Conservation (phyloP, 2,888 invertebrate genomes). For the Fissipunctia ypsillon region DNA sequence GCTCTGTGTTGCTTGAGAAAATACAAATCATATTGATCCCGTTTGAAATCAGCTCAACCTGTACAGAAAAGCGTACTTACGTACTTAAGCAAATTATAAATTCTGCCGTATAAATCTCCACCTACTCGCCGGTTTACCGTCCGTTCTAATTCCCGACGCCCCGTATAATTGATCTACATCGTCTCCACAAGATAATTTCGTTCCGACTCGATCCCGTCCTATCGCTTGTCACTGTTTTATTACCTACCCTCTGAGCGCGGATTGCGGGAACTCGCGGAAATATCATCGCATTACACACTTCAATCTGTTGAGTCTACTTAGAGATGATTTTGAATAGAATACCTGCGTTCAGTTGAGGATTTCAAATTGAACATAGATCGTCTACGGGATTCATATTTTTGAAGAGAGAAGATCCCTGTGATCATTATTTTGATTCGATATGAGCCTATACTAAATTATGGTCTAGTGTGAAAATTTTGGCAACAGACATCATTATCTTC, state of each 20-base stretch:
- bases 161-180: conserved; percentile 77
- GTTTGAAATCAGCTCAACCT: conserved; percentile 30
- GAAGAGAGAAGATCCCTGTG: not conserved
- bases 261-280: conserved; percentile 67
- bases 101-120: conserved; percentile 74
- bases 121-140: conserved; percentile 74
- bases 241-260: conserved; percentile 68
- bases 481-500: not conserved
- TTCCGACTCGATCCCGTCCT: conserved; percentile 74
- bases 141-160: conserved; percentile 74
- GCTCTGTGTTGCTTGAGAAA: conserved; percentile 8
- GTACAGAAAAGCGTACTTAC: conserved; percentile 33
- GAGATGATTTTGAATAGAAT: conserved; percentile 30
- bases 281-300: conserved; percentile 65
- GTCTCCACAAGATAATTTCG: conserved; percentile 78
- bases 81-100: conserved; percentile 67
- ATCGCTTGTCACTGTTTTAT: conserved; percentile 74
- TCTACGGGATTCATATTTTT: conserved; percentile 6
- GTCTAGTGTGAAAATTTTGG: not conserved
- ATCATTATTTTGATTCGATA: not conserved
- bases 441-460: not conserved
- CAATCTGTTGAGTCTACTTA: conserved; percentile 54
- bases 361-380: conserved; percentile 19
- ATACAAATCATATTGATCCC: conserved; percentile 25
- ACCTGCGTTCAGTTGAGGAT: conserved; percentile 9